Base-by-base conservation (phyloP, 2,888 invertebrate genomes). In the Acheta domesticus region DNA sequence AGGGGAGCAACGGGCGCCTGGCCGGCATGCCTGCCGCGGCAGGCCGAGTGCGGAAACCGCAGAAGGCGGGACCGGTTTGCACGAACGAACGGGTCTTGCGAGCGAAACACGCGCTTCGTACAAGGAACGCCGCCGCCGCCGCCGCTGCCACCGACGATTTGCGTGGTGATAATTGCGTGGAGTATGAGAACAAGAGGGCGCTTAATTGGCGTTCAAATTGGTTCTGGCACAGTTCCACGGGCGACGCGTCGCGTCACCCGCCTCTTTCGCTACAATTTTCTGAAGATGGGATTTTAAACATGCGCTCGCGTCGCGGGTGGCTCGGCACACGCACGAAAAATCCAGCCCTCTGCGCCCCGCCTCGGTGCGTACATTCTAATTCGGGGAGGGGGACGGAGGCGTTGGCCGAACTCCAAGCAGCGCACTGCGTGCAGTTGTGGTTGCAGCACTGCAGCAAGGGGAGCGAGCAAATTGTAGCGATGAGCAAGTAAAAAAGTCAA, bases 171-270 rank as follows among this genome's bases (percentile, higher is more conserved):
- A 62, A 62, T 62, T 62, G 62, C 62, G n/a, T 14, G 62, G 62
- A 62, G 62, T 62, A 62, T 62, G 62, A 62, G 62, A 62, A 62
- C 62, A 62, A 62, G 62, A 62, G 62, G 62, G 14, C 62, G 16
- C 62, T 62, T 62, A 62, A 62, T 62, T 62, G 62, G 62, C 14
- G 62, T n/a, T 62, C 62, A 62, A 62, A 62, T 62, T 62, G 62
- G 62, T 62, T 62, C 62, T 62, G 62, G 62, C 62, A 62, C 62
- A 62, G 62, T 62, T 62, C 62, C 62, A 62, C 14, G 36, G 36
- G 36, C 36, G 16, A 62, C n/a, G n/a, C 62, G n/a, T 14, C 62
- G 62, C 16, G 62, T 62, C n/a, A 62, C 62, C n/a, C 62, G 62
- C 5, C 62, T 11, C 62, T 62, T 36, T 62, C 62, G 62, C 16